A percentile compares a stretch with the other conserved stretches of the same genome.
These are phyloP conservation scores for Gisinianus flammeolus DNA, from an alignment of 2,888 invertebrate genomes.

Conservation along the genomic window DNA sequence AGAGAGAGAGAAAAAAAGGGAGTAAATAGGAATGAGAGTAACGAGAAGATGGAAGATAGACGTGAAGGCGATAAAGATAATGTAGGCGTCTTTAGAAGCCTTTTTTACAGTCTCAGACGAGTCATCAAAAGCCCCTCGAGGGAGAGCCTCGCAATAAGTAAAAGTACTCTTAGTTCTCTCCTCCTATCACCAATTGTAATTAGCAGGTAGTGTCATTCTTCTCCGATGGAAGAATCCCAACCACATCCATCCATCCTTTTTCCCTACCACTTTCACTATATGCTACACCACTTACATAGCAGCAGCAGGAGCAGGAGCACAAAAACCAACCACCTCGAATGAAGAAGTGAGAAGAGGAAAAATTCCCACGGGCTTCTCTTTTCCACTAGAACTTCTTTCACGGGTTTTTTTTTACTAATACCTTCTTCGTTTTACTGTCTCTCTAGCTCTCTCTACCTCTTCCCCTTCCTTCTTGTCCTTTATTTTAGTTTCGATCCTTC, in stretches of 20 bases:
- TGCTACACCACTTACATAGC: no score
- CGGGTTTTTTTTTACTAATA: no score
- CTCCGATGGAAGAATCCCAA: slow-evolving; percentile 3
- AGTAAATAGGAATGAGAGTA: not conserved
- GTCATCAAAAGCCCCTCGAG: slow-evolving; percentile 26
- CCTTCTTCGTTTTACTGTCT: not conserved
- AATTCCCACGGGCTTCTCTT: not conserved
- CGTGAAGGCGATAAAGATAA: slow-evolving; percentile 27
- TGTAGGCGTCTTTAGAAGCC: slow-evolving; percentile 30
- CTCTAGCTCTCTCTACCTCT: not conserved
- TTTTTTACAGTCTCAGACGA: slow-evolving; percentile 29
- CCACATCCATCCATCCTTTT: not conserved
- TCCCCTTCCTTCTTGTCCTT: not conserved
- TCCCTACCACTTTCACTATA: no score
- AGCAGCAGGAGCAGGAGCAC: no score
- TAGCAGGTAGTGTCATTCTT: slow-evolving; percentile 31
- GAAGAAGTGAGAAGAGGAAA: no score
- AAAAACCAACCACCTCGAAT: no score
- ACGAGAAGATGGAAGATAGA: not conserved
- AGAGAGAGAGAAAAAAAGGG: not conserved
- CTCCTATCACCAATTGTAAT: slow-evolving; percentile 24
- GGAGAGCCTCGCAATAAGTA: slow-evolving; percentile 16
- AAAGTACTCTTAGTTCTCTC: slow-evolving; percentile 4
- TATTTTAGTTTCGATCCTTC: not conserved
- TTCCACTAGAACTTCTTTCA: no score